Evolutionary conservation across 2,113 vertebrate genomes (phyloP).

Genomic region (Tachycineta bicolor): DNA sequence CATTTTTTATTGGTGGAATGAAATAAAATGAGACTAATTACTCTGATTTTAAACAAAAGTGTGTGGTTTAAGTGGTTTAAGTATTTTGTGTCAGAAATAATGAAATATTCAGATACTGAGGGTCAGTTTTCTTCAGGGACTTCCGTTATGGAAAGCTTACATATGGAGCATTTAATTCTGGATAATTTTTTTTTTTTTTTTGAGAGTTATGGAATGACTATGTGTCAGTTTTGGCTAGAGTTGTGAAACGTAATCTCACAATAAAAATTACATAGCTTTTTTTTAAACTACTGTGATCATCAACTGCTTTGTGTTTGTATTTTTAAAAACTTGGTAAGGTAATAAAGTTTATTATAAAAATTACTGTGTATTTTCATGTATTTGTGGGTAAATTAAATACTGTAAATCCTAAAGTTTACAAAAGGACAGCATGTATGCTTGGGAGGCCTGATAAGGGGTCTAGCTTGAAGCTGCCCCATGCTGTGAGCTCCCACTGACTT

Average conservation of each 20-base stretch:
- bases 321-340: not conserved
- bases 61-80: not conserved
- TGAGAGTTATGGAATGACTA: not conserved
- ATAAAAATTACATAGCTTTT: not conserved
- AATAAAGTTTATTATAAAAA: slow-evolving; percentile 23
- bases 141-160: not conserved
- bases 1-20: not conserved
- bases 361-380: not conserved
- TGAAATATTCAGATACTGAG: not conserved
- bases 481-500: not conserved
- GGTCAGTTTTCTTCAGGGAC: not conserved
- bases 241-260: not conserved
- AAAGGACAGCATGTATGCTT: not conserved
- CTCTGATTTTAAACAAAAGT: not conserved
- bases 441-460: not conserved
- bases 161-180: not conserved
- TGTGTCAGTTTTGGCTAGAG: not conserved
- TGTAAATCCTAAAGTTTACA: not conserved
- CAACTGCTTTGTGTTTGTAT: not conserved
- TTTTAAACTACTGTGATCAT: not conserved
- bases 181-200: not conserved
- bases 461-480: not conserved
- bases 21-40: slow-evolving; percentile 10
- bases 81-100: slow-evolving; percentile 9
- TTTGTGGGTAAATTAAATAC: not conserved